Percentiles rank a stretch among this genome's conserved stretches.
Evolutionary conservation across 2,797 vertebrate species (phyloP).

Genomic region (Thunnus albacares): DNA sequence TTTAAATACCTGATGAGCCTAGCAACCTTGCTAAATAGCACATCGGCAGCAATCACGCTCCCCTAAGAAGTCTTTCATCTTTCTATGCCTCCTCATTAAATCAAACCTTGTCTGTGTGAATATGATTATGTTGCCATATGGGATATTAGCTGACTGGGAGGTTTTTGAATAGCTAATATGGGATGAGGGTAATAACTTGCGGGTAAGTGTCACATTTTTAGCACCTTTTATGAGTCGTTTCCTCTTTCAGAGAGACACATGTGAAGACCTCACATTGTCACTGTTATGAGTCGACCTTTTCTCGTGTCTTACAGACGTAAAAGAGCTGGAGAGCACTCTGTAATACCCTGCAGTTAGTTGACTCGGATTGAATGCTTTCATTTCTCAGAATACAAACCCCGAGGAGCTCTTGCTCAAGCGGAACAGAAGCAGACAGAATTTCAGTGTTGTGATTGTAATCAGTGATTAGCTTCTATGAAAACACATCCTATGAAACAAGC

Average conservation of each 20-base stretch:
- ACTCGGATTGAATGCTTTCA: slow-evolving; percentile 13
- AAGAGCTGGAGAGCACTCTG: slow-evolving; percentile 4
- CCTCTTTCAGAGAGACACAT: background rate
- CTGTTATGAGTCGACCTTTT: slow-evolving; percentile 35
- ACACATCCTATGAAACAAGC: slow-evolving; percentile 30
- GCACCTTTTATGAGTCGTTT: slow-evolving; percentile 10
- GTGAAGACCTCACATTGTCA: background rate
- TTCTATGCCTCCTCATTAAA: slow-evolving; percentile 13
- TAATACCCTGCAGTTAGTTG: background rate
- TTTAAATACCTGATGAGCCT: background rate
- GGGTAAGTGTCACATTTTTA: background rate
- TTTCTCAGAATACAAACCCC: slow-evolving; percentile 5
- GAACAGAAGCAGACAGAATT: slow-evolving; percentile 8
- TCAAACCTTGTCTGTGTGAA: slow-evolving; percentile 13
- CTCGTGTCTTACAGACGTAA: background rate
- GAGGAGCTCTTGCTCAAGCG: background rate
- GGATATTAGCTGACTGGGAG: slow-evolving; percentile 3
- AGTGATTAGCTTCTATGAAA: slow-evolving; percentile 37
- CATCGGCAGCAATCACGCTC: background rate
- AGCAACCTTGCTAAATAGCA: background rate
- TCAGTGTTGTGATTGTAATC: slow-evolving; percentile 21
- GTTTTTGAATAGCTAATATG: background rate
- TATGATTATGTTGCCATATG: slow-evolving; percentile 3
- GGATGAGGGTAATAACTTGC: background rate
- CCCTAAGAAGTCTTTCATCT: slow-evolving; percentile 10